phyloP scores from a whole-genome alignment of 2,797 vertebrate species.

The Chelonia mydas region DNA sequence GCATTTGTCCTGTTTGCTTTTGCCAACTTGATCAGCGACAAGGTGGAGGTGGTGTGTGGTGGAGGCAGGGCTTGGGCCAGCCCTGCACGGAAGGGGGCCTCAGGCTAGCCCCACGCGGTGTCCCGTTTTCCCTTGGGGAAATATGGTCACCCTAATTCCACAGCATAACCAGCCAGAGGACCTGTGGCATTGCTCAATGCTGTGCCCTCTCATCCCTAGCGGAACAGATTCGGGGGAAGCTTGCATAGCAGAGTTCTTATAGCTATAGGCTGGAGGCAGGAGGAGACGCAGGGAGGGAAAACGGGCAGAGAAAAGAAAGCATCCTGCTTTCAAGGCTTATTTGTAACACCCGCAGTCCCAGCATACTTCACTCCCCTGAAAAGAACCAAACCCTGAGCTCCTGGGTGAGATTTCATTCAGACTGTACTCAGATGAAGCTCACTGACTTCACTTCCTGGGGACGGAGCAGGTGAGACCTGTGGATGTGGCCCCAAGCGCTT shows the following conservation, averaged over 20 bases:
- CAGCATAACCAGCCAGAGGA: not conserved
- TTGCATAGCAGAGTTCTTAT: not conserved
- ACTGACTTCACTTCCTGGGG: not conserved
- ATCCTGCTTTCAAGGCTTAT: not conserved
- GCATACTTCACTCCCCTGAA: not conserved
- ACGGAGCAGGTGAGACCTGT: not conserved
- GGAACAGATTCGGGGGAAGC: not conserved
- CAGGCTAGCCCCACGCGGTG: no score
- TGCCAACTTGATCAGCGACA: no score
- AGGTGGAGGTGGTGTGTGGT: no score
- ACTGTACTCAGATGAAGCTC: not conserved
- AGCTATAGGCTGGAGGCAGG: not conserved
- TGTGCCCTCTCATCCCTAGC: not conserved
- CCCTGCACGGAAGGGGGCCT: no score
- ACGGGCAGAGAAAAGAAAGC: not conserved
- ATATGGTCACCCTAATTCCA: not conserved
- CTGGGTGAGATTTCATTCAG: not conserved
- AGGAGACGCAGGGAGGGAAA: not conserved
- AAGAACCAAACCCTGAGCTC: not conserved
- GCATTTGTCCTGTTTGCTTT: no score
- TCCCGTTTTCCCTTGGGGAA: no score
- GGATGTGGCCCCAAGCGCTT: not conserved
- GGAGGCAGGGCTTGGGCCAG: no score
- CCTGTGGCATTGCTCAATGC: not conserved
- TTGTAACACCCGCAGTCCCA: not conserved